Percentiles rank a stretch among this genome's conserved stretches.
Evolutionary conservation across 2,797 vertebrate species (phyloP).

Genomic region (Pantherophis vulpinus): DNA sequence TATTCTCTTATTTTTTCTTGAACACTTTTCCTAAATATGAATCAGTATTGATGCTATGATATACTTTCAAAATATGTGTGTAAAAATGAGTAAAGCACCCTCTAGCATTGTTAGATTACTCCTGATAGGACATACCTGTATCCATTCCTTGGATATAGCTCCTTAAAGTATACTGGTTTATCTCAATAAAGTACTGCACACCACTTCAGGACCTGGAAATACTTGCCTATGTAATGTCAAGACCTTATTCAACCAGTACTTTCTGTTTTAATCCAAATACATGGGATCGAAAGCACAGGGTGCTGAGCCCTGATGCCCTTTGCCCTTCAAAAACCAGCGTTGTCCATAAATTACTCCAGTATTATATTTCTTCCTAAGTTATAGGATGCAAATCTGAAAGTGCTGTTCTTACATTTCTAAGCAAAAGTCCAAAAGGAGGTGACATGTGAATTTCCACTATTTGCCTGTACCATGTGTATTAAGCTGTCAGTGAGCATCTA

Average conservation of each 20-base stretch:
- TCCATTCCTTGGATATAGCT: not conserved
- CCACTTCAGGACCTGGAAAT: constrained; percentile 64
- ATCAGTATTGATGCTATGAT: not conserved
- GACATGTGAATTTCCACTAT: constrained; percentile 59
- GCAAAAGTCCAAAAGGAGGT: constrained; percentile 28
- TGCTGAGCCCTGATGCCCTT: constrained; percentile 31
- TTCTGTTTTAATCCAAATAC: constrained; percentile 53
- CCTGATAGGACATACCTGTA: not conserved
- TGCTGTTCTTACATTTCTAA: not conserved
- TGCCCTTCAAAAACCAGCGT: constrained; percentile 33
- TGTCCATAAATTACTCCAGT: constrained; percentile 48
- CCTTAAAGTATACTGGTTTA: constrained; percentile 25
- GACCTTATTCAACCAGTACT: constrained; percentile 49
- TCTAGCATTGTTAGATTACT: not conserved
- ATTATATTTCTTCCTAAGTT: constrained; percentile 27
- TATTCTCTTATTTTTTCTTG: not conserved
- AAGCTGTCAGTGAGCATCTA: constrained; percentile 96
- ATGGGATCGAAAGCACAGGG: constrained; percentile 45
- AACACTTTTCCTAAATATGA: not conserved
- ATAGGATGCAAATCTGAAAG: not conserved
- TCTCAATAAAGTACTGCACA: constrained; percentile 40
- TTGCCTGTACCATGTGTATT: constrained; percentile 86
- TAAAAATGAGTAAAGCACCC: not conserved
- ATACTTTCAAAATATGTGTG: not conserved
- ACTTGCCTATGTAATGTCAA: constrained; percentile 54